Conservation (phyloP, 2,797 vertebrate species). For the Danionella dracula region DNA sequence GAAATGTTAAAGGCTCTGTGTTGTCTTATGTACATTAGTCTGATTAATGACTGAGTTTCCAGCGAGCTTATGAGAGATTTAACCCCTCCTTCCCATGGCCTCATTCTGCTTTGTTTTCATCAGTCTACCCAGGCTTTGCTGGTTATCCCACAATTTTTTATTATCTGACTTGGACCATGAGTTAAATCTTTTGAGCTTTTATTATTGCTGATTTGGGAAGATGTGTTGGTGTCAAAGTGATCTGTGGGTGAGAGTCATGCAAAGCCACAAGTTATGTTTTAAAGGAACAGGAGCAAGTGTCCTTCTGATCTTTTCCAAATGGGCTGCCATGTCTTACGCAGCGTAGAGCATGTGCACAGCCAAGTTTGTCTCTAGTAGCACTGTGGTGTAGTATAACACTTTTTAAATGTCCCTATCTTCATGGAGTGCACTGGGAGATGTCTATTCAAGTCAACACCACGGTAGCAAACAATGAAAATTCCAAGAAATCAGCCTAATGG, state of each 20-base stretch:
- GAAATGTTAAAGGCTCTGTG: conserved; percentile 18
- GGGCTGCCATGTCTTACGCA: conserved; percentile 26
- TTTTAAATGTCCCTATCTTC: no score
- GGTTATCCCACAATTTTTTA: background rate
- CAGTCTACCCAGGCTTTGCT: conserved; percentile 18
- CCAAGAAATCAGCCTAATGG: no score
- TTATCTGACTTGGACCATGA: background rate
- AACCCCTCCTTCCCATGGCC: conserved; percentile 46
- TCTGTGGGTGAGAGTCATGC: background rate
- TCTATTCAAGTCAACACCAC: no score
- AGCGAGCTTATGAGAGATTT: conserved; percentile 61
- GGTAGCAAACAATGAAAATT: no score
- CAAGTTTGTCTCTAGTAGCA: background rate
- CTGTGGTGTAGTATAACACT: no score
- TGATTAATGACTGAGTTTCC: conserved; percentile 67
- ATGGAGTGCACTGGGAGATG: no score
- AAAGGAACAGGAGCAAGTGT: conserved; percentile 23
- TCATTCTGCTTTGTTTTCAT: conserved; percentile 36
- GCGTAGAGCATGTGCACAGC: background rate
- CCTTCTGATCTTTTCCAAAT: conserved; percentile 40
- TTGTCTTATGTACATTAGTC: conserved; percentile 63
- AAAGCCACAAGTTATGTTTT: conserved; percentile 36
- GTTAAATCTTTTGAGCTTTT: background rate
- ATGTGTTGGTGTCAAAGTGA: background rate
- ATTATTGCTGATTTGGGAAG: background rate